Evolutionary conservation across 1,140 invertebrate species (phyloP).

Genomic region (Melitaea cinxia): DNA sequence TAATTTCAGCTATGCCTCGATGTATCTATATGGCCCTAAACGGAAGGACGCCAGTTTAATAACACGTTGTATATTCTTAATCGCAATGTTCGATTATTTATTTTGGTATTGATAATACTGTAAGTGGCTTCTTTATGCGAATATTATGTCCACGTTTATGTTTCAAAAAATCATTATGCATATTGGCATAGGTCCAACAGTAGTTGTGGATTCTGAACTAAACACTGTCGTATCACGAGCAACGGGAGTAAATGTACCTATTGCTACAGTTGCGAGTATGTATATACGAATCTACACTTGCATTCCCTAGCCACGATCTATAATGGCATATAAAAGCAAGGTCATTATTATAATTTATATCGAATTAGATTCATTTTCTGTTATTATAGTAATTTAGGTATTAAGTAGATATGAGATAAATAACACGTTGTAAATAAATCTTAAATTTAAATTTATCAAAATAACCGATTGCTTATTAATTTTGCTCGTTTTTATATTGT

Average conservation of each 20-base stretch:
- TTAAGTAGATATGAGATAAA: too few relatives aligned
- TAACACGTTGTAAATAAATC: too few relatives aligned
- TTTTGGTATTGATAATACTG: constrained; percentile 5
- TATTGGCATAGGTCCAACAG: constrained; percentile 60
- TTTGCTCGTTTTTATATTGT: too few relatives aligned
- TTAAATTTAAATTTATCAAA: too few relatives aligned
- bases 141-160: constrained; percentile 29
- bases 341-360: background rate
- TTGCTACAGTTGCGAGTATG: too few relatives aligned
- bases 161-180: constrained; percentile 53
- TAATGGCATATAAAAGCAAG: constrained; percentile 5
- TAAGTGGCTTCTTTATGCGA: constrained; percentile 20
- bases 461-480: too few relatives aligned
- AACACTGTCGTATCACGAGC: constrained; percentile 55
- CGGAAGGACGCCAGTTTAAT: too few relatives aligned
- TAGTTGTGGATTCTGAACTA: constrained; percentile 56
- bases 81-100: background rate
- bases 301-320: constrained; percentile 15
- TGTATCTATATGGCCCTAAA: too few relatives aligned
- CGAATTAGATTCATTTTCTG: too few relatives aligned
- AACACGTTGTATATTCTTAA: constrained; percentile 1
- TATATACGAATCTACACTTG: constrained; percentile 58
- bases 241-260: constrained; percentile 46
- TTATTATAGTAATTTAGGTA: too few relatives aligned
- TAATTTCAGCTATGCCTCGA: too few relatives aligned